Base-by-base conservation (phyloP, 1,140 invertebrate genomes). In the Leptonema lineaticorne region DNA sequence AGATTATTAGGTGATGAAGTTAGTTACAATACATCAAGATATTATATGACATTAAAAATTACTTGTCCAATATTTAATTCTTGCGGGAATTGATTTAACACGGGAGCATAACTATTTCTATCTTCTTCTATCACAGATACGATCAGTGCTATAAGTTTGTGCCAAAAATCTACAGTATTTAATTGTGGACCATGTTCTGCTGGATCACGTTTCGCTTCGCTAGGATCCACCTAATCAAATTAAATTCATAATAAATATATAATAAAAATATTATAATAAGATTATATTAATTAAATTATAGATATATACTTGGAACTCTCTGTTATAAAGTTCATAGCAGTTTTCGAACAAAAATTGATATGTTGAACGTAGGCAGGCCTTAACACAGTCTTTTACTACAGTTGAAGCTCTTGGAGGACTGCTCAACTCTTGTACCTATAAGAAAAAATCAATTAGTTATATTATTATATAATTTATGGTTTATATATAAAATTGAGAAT, bases 121-220 rank as follows among this genome's bases (percentile, higher is more conserved):
- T 99, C 97, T 78, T 99, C 97, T 80, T 99, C 97, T 77, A 99
- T 98, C 33, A 99, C 96, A 66, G 96, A 97, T 14, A 98, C 96
- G 70, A 99, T 97, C 41, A 99, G 87, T 11, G 96, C 95, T 72
- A 99, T 97, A 28, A 99, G 83, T 75, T 98, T 99, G 82, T 98
- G 95, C 97, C 97, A 99, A 81, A 99, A 99, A 77, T 98, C 95
- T 11, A 99, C 88, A 66, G 92, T 96, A 74, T 96, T 94, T 74
- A 95, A 79, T 67, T 91, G 86, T 1, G 95, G 94, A 1, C 93
- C 95, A 74, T 92, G 91, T 74, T 97, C 94, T 68, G 96, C 92
- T 18, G 90, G 86, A 75, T 94, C 92, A 48, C 90, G 85, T 75
- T 95, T 95, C 2, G 89, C 86, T 79, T 95, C 93, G 73, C 90